These are phyloP conservation scores for Aythya baeri DNA, from an alignment of 2,113 vertebrate species.

Conservation along the genomic window DNA sequence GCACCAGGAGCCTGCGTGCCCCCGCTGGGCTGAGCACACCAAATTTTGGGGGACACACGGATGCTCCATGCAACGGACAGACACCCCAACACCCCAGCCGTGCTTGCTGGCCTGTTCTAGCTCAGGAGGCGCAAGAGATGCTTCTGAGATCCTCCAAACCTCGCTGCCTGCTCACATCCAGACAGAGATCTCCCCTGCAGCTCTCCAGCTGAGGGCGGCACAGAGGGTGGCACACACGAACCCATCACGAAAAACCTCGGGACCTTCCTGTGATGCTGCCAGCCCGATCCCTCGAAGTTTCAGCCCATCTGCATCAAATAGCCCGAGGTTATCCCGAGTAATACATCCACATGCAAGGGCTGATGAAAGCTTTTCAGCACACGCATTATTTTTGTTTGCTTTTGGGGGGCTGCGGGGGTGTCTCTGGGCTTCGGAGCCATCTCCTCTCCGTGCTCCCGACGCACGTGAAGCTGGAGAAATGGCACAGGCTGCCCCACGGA, in stretches of 20 bases:
- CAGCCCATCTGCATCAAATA: not conserved
- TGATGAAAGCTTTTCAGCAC: not conserved
- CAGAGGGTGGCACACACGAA: not conserved
- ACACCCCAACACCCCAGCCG: too few species aligned
- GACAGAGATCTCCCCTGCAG: not conserved
- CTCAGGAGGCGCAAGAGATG: accelerated
- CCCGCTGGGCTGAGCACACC: too few species aligned
- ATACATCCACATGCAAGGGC: not conserved
- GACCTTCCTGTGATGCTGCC: not conserved
- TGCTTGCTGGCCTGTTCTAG: not conserved
- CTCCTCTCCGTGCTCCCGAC: not conserved
- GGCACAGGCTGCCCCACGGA: not conserved
- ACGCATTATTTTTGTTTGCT: not conserved
- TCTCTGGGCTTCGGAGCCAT: not conserved
- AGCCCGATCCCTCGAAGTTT: not conserved
- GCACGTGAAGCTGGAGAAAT: not conserved
- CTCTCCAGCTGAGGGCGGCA: not conserved
- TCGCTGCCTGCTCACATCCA: not conserved
- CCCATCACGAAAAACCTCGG: not conserved
- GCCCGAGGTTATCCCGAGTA: not conserved
- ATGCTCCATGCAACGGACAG: too few species aligned
- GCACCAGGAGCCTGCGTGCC: too few species aligned
- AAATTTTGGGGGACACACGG: too few species aligned
- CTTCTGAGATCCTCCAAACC: not conserved
- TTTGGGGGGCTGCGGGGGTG: too few species aligned